Evolutionary conservation across 2,888 invertebrate genomes (phyloP), one percentile per base, ranked within the genome.

Genomic region (Steinernema scapterisci): DNA sequence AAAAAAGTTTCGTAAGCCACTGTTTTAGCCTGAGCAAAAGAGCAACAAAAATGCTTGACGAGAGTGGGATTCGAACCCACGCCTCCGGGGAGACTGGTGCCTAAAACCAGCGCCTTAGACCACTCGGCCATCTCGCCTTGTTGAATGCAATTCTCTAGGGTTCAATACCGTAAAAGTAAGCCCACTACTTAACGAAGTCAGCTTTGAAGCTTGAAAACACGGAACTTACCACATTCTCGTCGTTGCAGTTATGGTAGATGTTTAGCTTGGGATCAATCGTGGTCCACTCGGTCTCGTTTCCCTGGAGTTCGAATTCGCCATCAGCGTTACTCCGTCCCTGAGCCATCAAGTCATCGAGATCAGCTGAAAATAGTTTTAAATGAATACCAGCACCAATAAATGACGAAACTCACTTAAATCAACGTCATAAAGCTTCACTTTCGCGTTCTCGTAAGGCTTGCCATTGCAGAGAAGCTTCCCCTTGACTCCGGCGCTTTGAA

Each of bases 81-180:
- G 92, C 92, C 92, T 85, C 87, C 92, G 92, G 92, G 90, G 92
- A 92, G 92, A 92, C 92, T 93, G 92, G 92, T 92, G 92, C 92
- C 92, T 93, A 92, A 93, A 93, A 92, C 92, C 92, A 92, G 92
- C 92, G 92, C 92, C 92, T 92, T 92, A 92, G 92, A 92, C 92
- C 92, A 92, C 92, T 92, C 92, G 92, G 92, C 92, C 92, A 93
- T 82, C 83, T 83, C 76, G 63, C 76, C 76, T 38, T 38, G 3
- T 6, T 38, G 38, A 38, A 38, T n/a, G n/a, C n/a, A n/a, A n/a
- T n/a, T 38, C 38, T 3, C 38, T 38, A 38, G 38, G 38, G 3
- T 3, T 38, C 3, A 6, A 38, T 38, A 9, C 3, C 38, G 38
- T 38, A 6, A 9, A 38, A 9, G 38, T 38, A 38, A 38, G 5